These are phyloP conservation scores for Carassius gibelio DNA, from an alignment of 2,113 vertebrate genomes.

Conservation along the genomic window DNA sequence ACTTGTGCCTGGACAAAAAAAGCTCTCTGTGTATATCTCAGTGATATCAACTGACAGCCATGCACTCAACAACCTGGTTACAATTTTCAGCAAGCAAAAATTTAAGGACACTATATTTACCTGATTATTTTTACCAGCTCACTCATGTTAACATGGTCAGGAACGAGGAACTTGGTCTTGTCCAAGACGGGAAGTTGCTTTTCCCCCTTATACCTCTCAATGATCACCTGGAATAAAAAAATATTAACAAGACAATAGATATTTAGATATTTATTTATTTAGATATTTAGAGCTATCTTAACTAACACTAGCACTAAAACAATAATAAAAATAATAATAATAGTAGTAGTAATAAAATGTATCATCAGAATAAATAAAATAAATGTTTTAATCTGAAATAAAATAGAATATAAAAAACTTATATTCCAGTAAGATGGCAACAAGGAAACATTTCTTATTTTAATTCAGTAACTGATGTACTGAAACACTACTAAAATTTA, in stretches of 20 bases:
- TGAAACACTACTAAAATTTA: too few relatives aligned
- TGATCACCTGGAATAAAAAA: conserved; percentile 86
- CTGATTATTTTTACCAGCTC: conserved; percentile 99
- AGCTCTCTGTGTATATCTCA: neutral
- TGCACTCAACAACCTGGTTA: conserved; percentile 56
- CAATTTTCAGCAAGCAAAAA: neutral
- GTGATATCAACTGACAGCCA: neutral
- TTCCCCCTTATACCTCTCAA: conserved; percentile 96
- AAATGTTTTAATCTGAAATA: too few relatives aligned
- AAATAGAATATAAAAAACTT: too few relatives aligned
- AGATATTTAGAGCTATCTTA: too few relatives aligned
- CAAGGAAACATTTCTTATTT: too few relatives aligned
- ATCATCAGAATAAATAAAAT: too few relatives aligned
- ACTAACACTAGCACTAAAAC: too few relatives aligned
- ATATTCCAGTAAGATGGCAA: too few relatives aligned
- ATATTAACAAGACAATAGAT: neutral
- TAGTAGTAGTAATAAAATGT: too few relatives aligned
- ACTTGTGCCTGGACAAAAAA: neutral
- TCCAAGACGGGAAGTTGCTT: conserved; percentile 96
- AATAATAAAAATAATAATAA: too few relatives aligned
- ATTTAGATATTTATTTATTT: too few relatives aligned
- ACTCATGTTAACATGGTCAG: conserved; percentile 99
- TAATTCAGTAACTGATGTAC: too few relatives aligned
- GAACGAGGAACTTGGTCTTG: conserved; percentile 98
- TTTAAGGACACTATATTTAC: conserved; percentile 64